phyloP scores from a whole-genome alignment of 2,113 vertebrate species.

The Etia nguti region DNA sequence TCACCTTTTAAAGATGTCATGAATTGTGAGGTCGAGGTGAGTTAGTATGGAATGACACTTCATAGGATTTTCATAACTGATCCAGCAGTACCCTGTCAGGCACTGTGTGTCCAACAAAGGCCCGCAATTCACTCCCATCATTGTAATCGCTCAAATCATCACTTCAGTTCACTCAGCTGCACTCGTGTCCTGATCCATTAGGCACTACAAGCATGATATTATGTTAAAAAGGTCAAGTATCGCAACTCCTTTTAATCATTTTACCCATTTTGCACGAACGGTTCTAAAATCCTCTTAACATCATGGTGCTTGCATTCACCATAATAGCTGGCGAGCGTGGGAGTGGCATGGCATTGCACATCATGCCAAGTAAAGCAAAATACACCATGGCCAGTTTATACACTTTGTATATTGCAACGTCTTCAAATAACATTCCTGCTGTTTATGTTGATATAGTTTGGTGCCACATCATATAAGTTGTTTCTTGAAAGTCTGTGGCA shows the following conservation, averaged over 20 bases:
- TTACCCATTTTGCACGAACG: conserved; percentile 7
- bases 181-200: conserved; percentile 1
- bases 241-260: conserved; percentile 20
- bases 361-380: background rate
- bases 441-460: background rate
- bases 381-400: background rate
- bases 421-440: background rate
- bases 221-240: conserved; percentile 45
- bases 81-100: background rate
- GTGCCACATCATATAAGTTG: background rate
- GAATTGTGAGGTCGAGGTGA: background rate
- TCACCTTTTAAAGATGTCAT: background rate
- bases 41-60: background rate
- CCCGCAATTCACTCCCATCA: conserved; percentile 3
- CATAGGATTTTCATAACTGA: background rate
- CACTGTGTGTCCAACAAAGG: background rate
- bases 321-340: background rate
- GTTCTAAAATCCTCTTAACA: background rate
- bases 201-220: background rate
- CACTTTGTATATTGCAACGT: background rate
- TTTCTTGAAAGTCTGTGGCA: background rate
- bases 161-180: background rate
- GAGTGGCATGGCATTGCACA: background rate
- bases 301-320: background rate
- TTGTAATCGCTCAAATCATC: conserved; percentile 16